Evolutionary conservation across 1,140 invertebrate species (phyloP).

Genomic region (Sesamia nonagrioides): DNA sequence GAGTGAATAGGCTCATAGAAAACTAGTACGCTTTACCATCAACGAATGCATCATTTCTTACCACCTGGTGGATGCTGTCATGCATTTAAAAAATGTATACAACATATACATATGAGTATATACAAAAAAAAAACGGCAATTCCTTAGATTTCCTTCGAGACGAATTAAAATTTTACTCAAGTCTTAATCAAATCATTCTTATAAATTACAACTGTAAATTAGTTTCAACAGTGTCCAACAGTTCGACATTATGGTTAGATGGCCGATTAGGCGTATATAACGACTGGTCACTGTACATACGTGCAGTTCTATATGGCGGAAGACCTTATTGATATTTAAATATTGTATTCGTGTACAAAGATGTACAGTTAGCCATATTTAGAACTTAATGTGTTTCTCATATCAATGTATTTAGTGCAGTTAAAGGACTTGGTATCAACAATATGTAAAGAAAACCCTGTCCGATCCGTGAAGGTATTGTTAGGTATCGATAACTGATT

Average conservation of each 20-base stretch:
- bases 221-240: background rate
- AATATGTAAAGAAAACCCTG: too few species aligned
- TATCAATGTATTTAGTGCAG: slow-evolving; percentile 18
- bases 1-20: too few species aligned
- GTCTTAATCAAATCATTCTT: background rate
- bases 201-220: background rate
- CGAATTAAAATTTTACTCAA: background rate
- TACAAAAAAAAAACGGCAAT: too few species aligned
- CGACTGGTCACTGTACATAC: background rate
- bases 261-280: slow-evolving; percentile 5
- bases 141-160: background rate
- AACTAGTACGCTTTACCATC: too few species aligned
- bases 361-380: slow-evolving; percentile 11
- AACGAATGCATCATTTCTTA: too few species aligned
- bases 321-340: slow-evolving; percentile 30
- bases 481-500: too few species aligned
- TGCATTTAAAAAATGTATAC: too few species aligned
- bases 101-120: too few species aligned
- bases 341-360: slow-evolving; percentile 22
- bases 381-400: slow-evolving; percentile 16
- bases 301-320: background rate
- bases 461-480: too few species aligned
- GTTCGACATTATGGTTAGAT: slow-evolving; percentile 1
- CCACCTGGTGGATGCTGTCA: too few species aligned
- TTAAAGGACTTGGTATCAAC: background rate